phyloP scores from a whole-genome alignment of 2,113 vertebrate genomes.

The Steatornis caripensis region DNA sequence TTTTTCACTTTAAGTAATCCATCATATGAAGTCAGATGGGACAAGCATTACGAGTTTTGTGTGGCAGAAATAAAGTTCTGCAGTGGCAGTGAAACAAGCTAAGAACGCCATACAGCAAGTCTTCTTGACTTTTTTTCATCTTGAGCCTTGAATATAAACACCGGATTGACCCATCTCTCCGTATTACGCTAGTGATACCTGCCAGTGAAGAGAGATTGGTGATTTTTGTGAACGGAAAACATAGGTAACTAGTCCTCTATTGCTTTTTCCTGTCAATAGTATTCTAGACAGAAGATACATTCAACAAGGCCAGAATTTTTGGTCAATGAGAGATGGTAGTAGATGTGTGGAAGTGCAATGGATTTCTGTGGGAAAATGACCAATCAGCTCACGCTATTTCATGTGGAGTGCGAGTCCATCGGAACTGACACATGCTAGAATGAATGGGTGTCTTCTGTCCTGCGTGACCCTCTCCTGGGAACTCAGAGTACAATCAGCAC shows the following conservation, averaged over 20 bases:
- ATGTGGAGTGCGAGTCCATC: background rate
- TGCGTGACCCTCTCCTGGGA: background rate
- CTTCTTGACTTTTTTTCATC: background rate
- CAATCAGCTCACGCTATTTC: background rate
- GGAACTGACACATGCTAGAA: background rate
- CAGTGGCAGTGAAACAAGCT: background rate
- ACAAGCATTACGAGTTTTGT: background rate
- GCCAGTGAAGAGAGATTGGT: background rate
- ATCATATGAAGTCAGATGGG: slow-evolving; percentile 1
- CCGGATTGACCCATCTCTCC: background rate
- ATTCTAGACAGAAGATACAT: background rate
- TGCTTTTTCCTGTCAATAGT: background rate
- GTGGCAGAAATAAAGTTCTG: background rate
- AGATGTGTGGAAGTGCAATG: background rate
- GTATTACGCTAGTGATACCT: background rate
- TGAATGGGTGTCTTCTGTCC: background rate
- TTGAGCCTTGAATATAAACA: background rate
- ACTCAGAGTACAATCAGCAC: background rate
- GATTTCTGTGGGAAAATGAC: background rate
- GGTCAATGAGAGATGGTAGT: background rate
- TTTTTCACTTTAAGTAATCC: slow-evolving; percentile 36
- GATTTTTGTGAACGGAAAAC: background rate
- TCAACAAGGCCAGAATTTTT: background rate
- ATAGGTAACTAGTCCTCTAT: background rate
- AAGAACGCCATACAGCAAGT: background rate